Evolutionary conservation across 2,113 vertebrate species (phyloP).

Genomic region (Trematocara marginatum): DNA sequence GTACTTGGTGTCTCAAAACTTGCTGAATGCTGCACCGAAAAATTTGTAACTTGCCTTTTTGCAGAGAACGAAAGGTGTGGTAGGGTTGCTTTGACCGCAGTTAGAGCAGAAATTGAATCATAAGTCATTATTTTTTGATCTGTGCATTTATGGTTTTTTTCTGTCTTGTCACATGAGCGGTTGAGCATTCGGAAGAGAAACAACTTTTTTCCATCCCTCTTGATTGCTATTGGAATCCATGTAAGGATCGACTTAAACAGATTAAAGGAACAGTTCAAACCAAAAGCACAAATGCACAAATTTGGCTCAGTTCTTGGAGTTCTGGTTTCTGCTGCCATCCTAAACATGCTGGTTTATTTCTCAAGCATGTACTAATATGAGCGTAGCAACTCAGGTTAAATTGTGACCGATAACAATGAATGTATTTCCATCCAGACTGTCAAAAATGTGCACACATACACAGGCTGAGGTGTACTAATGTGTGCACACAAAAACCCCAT

Average conservation of each 20-base stretch:
- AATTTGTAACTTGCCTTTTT: neutral
- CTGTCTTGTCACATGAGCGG: neutral
- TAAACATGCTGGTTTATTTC: neutral
- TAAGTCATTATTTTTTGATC: neutral
- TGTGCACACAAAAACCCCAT: fast-evolving
- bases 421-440: neutral
- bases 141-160: neutral
- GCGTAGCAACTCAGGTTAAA: neutral
- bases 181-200: neutral
- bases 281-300: neutral
- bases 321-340: neutral
- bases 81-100: neutral
- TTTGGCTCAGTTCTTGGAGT: neutral
- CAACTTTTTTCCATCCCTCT: neutral
- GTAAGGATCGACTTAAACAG: fast-evolving
- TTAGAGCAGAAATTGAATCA: neutral
- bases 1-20: neutral
- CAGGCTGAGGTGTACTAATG: neutral
- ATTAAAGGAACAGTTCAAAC: neutral
- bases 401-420: neutral
- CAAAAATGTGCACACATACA: neutral
- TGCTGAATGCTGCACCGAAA: neutral
- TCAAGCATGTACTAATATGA: neutral
- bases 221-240: neutral
- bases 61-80: neutral